Percentiles rank a stretch among this genome's conserved stretches.
Evolutionary conservation across 2,888 invertebrate genomes (phyloP).

Genomic region (Lithophane socia): DNA sequence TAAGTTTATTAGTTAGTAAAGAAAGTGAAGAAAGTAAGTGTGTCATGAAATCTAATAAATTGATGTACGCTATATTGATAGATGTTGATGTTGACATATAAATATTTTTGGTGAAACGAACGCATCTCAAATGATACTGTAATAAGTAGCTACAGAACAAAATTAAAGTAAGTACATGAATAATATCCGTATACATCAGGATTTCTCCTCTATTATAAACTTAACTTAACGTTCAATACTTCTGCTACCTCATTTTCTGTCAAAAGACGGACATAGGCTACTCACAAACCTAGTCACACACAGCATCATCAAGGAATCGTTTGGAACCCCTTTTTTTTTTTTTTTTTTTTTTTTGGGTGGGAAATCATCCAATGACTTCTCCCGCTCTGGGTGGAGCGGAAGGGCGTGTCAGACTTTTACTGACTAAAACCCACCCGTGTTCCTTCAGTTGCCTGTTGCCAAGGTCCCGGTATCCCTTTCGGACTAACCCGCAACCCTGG

Average conservation of each 20-base stretch:
- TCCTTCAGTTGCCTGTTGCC: too few relatives aligned
- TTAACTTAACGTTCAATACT: neutral
- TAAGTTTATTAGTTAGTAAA: neutral
- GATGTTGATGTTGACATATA: neutral
- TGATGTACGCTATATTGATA: neutral
- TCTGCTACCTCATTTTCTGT: neutral
- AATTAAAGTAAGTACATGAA: too few relatives aligned
- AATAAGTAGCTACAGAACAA: neutral
- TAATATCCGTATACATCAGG: neutral
- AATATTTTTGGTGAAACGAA: neutral
- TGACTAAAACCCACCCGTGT: too few relatives aligned
- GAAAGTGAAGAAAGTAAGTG: too few relatives aligned
- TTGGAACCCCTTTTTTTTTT: constrained; percentile 13
- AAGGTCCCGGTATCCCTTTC: too few relatives aligned
- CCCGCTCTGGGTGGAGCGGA: too few relatives aligned
- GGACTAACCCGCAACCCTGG: too few relatives aligned
- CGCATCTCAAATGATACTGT: neutral
- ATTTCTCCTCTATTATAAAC: neutral
- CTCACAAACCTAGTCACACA: neutral
- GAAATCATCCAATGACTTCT: too few relatives aligned
- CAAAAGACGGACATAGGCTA: too few relatives aligned
- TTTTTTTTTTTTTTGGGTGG: too few relatives aligned
- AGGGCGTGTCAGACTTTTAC: too few relatives aligned
- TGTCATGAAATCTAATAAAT: neutral
- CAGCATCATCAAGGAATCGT: constrained; percentile 15